Conservation (phyloP, 2,797 vertebrate genomes). For the Parambassis ranga region DNA sequence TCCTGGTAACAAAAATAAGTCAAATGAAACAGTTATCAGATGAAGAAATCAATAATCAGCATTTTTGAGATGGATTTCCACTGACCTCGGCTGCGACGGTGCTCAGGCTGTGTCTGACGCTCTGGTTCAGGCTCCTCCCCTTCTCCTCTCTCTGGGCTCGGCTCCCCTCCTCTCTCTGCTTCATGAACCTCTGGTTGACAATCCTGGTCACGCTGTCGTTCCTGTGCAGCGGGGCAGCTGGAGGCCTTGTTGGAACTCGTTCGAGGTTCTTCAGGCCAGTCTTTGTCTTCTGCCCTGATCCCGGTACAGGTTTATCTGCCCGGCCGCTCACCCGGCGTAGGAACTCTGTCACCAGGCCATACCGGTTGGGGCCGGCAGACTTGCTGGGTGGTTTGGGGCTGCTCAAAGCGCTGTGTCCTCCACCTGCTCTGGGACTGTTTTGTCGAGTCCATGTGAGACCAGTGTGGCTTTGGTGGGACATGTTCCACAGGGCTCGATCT, state of each 20-base stretch:
- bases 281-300: slow-evolving; percentile 51
- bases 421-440: slow-evolving; percentile 79
- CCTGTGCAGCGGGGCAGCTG: slow-evolving; percentile 71
- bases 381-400: slow-evolving; percentile 80
- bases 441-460: slow-evolving; percentile 85
- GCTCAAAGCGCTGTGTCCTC: slow-evolving; percentile 43
- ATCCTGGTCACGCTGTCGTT: slow-evolving; percentile 86
- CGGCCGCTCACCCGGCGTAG: slow-evolving; percentile 93
- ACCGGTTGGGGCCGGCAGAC: slow-evolving; percentile 74
- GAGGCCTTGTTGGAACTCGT: slow-evolving; percentile 56
- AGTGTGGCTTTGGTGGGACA: slow-evolving; percentile 82
- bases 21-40: too few species aligned
- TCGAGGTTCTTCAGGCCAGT: slow-evolving; percentile 78
- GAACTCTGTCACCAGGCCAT: slow-evolving; percentile 94
- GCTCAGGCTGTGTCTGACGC: slow-evolving; percentile 73
- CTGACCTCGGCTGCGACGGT: slow-evolving; percentile 83
- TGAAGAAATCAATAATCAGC: too few species aligned
- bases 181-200: slow-evolving; percentile 91
- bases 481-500: slow-evolving; percentile 86
- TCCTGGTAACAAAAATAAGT: slow-evolving; percentile 85
- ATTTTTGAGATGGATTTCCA: too few species aligned
- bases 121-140: slow-evolving; percentile 34
- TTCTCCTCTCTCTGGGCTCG: slow-evolving; percentile 67
- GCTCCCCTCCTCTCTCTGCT: slow-evolving; percentile 82
- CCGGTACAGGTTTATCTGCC: slow-evolving; percentile 69